Base-by-base conservation (phyloP, 2,797 vertebrate species). In the Squalus acanthias region DNA sequence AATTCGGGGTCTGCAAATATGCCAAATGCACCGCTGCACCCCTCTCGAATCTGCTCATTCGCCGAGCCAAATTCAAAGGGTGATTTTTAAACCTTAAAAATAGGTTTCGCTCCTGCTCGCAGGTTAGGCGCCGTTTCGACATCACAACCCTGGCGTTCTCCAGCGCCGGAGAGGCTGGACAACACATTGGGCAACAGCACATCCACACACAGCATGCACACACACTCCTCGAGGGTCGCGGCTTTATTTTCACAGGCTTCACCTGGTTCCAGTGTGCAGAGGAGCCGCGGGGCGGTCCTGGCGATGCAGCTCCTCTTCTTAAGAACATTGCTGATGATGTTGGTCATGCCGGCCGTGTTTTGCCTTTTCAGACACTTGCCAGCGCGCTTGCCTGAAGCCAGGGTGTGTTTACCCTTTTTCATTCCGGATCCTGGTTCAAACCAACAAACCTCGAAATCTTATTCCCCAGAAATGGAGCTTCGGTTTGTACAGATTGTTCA, bases 261-360 rank as follows among this genome's bases (percentile, higher is more conserved):
- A 99, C 99, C 99, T 98, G 99, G 99, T 98, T 99, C 99, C 96
- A 99, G 97, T 65, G 99, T 99, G 98, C 99, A 99, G 91, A 99
- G 99, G 97, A 99, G 98, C 96, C 99, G 98, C 26, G 99, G 99
- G 7, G 99, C 99, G 67, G 99, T 99, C 96, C 99, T 97, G 94
- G 99, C 98, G 96, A 99, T 99, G 97, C 99, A 98, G 98, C 98
- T 99, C 96, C 99, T 98, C 94, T 99, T 99, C 98, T 98, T 99
- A 96, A 99, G 98, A 96, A 99, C 99, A 97, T 98, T 99, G 98
- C 99, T 99, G 97, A 99, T 99, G 97, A 99, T 98, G 97, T 98
- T 98, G 67, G 99, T 98, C 97, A 99, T 99, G 74, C 99, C 99
- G 46, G 97, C 98, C 98, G 98, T 97, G n/a, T 97, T 98, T 96